Evolutionary conservation across 2,113 vertebrate genomes (phyloP), one percentile per base, ranked within the genome.

Genomic region (Potamarius usumacintae): DNA sequence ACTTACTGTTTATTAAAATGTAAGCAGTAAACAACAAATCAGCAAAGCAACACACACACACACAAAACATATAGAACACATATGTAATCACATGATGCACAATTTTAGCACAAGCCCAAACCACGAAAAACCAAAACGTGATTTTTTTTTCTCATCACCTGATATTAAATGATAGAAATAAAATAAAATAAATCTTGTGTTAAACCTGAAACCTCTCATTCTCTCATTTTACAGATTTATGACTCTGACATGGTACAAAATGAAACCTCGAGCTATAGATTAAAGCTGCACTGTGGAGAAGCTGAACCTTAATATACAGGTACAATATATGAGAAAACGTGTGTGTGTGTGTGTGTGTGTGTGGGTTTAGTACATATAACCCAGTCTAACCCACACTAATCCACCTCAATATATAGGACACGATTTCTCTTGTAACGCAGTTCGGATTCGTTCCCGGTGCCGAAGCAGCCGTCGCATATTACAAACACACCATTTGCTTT

Each of bases 381-480:
- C 89, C 67, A 82, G 69, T 82, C 85, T 87, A 90, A 88, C 88
- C 89, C 87, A 14, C n/a, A 57, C 58, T 84, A 85, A 90, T 90
- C 89, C 89, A 76, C 82, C 82, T 82, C 87, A 87, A 89, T 89
- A 88, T 85, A 86, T 71, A 89, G 27, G 82, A 86, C 85, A 87
- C 77, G 72, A 88, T 78, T 90, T 87, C 87, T 78, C 79, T 65
- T 82, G 89, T 86, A 17, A 30, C 27, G 52, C 74, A 55, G 62
- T 88, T 87, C 76, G 80, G 82, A 87, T 87, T 69, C 63, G 84
- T 86, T 86, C 82, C 84, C 58, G 83, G 18, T 55, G 18, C 48
- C 82, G 85, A 22, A 77, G 85, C 34, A 82, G 79, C n/a, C 76
- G 18, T 67, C 7, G 80, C 69, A 82, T 89, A 85, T 87, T 87